Evolutionary conservation across 2,797 vertebrate species (phyloP), one percentile per base, ranked within the genome.

Genomic region (Sebastolobus alascanus): DNA sequence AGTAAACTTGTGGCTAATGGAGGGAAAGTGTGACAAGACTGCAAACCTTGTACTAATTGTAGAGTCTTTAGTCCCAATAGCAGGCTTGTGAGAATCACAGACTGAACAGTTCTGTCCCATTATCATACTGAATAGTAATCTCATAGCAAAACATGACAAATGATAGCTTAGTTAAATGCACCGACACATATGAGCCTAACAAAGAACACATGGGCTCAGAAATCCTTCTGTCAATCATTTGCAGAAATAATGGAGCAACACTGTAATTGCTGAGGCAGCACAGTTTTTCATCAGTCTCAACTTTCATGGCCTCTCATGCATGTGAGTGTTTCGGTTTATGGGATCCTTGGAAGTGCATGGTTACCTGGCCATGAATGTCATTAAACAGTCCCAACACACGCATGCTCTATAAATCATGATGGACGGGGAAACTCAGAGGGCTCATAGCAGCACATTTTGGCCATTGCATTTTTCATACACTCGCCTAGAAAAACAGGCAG

Each of bases 181-280:
- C 20, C 18, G 11, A 4, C 1, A 59, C 43, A 55, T 29, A 78
- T 16, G 29, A 84, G 43, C 40, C 54, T 20, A 37, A 84, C 64
- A 68, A 64, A 83, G 35, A 72, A 68, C 67, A 72, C 1, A 25
- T 12, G 56, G 54, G 2, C 14, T 65, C 16, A 60, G 20, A 65
- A 80, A 61, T 35, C 13, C 29, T n/a, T n/a, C 71, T 75, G 77
- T 84, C 73, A 85, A 68, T 85, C 59, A 84, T 79, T 82, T 68
- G 13, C 14, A 67, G 20, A 64, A 68, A 63, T 50, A 73, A 64
- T 31, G 37, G 55, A 67, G 37, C 22, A 37, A 31, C 11, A 18
- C 56, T 68, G 60, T 60, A 68, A 79, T 70, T 55, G 72, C 82
- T 68, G 80, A 82, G 43, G 67, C 58, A 65, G 75, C 68, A 75